Conservation (phyloP, 35 echinoderm and acorn worm genomes). For the Heliocidaris erythrogramma region DNA sequence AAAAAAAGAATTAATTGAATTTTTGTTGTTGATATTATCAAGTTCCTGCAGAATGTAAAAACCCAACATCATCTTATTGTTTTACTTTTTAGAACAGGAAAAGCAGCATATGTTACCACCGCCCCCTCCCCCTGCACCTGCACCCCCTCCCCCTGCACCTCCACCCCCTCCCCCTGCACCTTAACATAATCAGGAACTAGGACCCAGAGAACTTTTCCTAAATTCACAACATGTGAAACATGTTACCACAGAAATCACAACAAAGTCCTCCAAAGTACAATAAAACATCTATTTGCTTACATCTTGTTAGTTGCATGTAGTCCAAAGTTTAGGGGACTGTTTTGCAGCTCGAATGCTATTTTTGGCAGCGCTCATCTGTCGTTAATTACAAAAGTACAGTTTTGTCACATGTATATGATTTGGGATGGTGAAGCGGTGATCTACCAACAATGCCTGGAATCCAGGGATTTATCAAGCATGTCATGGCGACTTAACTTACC, state of each 20-base stretch:
- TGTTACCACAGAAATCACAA: not conserved
- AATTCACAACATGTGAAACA: not conserved
- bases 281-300: not conserved
- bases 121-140: not conserved
- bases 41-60: not conserved
- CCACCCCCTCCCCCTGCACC: not conserved
- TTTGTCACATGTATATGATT: not conserved
- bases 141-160: not conserved
- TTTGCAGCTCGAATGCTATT: not conserved
- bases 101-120: not conserved
- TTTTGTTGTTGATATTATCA: too few relatives aligned
- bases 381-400: slow-evolving; percentile 4
- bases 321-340: not conserved
- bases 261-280: not conserved
- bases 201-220: not conserved
- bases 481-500: not conserved
- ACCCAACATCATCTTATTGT: not conserved
- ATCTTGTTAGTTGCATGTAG: not conserved
- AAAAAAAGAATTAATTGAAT: too few relatives aligned
- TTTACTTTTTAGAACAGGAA: not conserved
- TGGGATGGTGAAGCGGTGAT: not conserved
- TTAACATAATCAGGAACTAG: not conserved
- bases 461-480: not conserved
- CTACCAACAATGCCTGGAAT: slow-evolving; percentile 1
- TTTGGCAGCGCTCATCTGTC: not conserved